Conservation (phyloP, 1,140 invertebrate species). For the Brachionus plicatilis region DNA sequence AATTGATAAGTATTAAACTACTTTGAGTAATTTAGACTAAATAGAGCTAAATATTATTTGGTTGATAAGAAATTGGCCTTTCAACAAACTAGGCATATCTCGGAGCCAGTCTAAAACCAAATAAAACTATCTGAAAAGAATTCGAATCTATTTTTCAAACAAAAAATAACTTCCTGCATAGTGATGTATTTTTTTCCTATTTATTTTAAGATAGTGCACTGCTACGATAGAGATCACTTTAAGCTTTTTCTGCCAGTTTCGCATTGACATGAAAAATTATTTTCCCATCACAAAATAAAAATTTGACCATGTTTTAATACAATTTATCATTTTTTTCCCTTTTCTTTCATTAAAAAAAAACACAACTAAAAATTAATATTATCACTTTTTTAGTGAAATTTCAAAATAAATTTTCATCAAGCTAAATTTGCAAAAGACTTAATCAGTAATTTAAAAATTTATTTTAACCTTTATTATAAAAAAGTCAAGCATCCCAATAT, state of each 20-base stretch:
- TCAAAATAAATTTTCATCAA: too few species aligned
- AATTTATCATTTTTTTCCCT: too few species aligned
- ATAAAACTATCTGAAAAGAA: not conserved
- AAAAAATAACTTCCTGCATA: not conserved
- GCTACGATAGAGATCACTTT: not conserved
- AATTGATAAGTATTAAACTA: not conserved
- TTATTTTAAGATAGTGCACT: not conserved
- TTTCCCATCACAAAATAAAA: not conserved
- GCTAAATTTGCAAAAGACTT: not conserved
- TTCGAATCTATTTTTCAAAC: not conserved
- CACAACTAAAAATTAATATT: too few species aligned
- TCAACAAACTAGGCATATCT: too few species aligned
- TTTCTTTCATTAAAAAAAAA: too few species aligned
- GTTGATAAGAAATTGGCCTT: too few species aligned
- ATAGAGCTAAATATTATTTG: too few species aligned
- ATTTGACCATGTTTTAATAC: too few species aligned
- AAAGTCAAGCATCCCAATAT: not conserved
- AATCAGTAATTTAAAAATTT: not conserved
- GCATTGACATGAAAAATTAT: not conserved
- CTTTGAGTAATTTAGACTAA: too few species aligned
- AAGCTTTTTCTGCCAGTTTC: not conserved
- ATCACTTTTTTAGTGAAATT: too few species aligned
- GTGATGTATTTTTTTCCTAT: not conserved
- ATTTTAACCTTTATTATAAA: not conserved
- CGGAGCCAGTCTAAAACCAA: too few species aligned